Base-by-base conservation (phyloP, 2,113 vertebrate species). In the Prietella phreatophila region DNA sequence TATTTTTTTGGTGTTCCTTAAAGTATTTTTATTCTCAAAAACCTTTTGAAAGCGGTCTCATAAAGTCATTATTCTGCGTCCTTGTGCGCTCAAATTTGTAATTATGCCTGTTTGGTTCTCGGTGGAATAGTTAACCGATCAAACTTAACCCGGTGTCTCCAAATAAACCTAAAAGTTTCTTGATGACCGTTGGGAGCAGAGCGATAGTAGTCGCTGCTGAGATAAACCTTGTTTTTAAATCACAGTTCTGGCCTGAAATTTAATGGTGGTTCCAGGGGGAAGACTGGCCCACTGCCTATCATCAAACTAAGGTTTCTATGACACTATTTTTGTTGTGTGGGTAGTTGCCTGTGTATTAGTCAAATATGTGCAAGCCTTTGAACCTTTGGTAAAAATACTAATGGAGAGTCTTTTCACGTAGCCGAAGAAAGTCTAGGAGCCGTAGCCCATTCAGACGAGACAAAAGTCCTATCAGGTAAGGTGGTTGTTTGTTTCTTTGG, bases 391-490 rank as follows among this genome's bases (percentile, higher is more conserved):
- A 86, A 67, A 84, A 76, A 30, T 65, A 65, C 39, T 83, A 61
- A 90, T 17, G 27, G 9, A 47, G 63, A n/a, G 2, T 86, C 91
- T 89, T 87, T 89, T 88, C 81, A 93, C 90, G 25, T 92, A 97
- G 97, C 90, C 96, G 96, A 71, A 95, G 95, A 85, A 95, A 96
- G 15, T 98, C 97, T 39, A 96, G 94, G 94, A 99, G 97, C 92
- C 97, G 96, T 95, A 99, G 97, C 92, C 98, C 97, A 30, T 95
- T 97, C 91, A 97, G 94, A 93, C 98, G 97, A 96, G 97, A 99
- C 92, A 98, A 97, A 93, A 97, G 97, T 89, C 97, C 96, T 88
- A 94, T 98, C 90, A 96, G 97, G 97, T 98, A 95, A 83, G 87
- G 55, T 10, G 10, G 8, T 50, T 50, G 10, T 10, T 50, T 50